Conservation (phyloP, 2,113 vertebrate species). For the Ciconia stormi region DNA sequence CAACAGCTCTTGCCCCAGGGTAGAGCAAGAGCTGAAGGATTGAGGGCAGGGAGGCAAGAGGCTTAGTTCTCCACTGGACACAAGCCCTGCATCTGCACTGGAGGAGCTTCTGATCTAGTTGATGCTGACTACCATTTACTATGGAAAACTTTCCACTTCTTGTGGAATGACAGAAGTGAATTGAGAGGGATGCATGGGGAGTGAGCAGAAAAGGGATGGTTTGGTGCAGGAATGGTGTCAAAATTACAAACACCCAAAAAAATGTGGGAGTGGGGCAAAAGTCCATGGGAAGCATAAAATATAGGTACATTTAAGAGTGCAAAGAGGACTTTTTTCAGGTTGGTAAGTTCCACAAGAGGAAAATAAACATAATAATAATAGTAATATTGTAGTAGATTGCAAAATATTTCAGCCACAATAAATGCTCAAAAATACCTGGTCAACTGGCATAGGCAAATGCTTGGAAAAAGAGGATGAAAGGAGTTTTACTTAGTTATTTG, state of each 20-base stretch:
- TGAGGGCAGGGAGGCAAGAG: background rate
- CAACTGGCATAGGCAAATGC: background rate
- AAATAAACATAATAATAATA: background rate
- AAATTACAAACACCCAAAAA: background rate
- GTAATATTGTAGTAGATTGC: background rate
- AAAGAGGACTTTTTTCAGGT: background rate
- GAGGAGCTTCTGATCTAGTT: background rate
- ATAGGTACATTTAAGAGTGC: background rate
- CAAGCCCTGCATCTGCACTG: background rate
- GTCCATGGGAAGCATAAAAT: background rate
- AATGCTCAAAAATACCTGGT: background rate
- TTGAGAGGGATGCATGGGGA: background rate
- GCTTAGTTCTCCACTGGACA: background rate
- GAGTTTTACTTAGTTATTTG: background rate
- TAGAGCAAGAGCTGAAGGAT: background rate
- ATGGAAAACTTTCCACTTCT: background rate
- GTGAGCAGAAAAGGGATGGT: background rate
- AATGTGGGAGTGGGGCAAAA: rapidly evolving
- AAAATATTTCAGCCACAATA: background rate
- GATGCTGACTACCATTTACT: background rate
- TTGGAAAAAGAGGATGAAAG: background rate
- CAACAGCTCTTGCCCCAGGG: background rate
- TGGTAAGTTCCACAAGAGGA: background rate
- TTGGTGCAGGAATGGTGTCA: background rate
- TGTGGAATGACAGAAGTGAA: background rate